phyloP scores from a whole-genome alignment of 53 echinoderm and acorn worm genomes.

The Holothuria leucospilota region DNA sequence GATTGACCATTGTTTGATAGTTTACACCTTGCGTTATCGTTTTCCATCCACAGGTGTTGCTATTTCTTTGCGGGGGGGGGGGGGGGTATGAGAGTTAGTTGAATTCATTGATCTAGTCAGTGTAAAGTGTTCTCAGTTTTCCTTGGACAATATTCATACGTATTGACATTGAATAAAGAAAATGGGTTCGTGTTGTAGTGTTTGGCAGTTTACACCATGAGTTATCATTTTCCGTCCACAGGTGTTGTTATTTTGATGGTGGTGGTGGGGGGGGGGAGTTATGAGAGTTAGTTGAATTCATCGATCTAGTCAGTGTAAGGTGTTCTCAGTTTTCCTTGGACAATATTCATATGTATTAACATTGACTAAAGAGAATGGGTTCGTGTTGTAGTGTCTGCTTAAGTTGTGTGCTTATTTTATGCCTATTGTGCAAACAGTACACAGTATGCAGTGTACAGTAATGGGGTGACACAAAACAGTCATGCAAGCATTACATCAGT shows the following conservation, averaged over 20 bases:
- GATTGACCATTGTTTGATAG: conserved; percentile 26
- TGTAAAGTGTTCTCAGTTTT: too few relatives aligned
- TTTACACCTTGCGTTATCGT: conserved; percentile 16
- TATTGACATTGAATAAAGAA: too few relatives aligned
- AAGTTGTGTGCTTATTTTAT: conserved; percentile 29
- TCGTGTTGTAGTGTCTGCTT: conserved; percentile 3
- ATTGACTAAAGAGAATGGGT: conserved; percentile 12
- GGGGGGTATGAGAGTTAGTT: too few relatives aligned
- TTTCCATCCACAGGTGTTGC: conserved; percentile 18
- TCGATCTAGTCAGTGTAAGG: conserved; percentile 1
- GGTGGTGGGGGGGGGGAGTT: neutral
- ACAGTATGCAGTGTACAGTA: conserved; percentile 12
- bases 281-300: conserved; percentile 22
- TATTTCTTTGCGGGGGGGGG: neutral
- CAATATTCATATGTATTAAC: conserved; percentile 30
- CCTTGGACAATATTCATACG: too few relatives aligned
- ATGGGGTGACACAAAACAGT: conserved; percentile 11
- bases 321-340: conserved; percentile 7
- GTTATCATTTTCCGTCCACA: neutral
- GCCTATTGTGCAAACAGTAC: conserved; percentile 24
- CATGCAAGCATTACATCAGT: conserved; percentile 30
- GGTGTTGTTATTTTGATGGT: neutral
- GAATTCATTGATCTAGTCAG: too few relatives aligned
- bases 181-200: too few relatives aligned
- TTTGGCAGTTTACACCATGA: too few relatives aligned